Evolutionary conservation across 2,797 vertebrate species (phyloP).

Genomic region (Luscinia luscinia): DNA sequence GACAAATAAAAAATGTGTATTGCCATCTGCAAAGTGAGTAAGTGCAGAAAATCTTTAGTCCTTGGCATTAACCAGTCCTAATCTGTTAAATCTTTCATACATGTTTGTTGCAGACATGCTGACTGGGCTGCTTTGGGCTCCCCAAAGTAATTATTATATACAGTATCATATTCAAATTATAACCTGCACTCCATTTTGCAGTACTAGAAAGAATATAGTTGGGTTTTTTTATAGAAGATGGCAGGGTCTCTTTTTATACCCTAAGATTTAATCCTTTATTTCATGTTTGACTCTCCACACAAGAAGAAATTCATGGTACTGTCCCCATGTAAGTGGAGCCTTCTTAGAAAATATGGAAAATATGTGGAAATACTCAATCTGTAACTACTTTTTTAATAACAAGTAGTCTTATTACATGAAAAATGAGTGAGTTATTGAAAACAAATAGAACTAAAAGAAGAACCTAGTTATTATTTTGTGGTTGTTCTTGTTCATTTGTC

Average conservation of each 20-base stretch:
- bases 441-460: background rate
- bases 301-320: background rate
- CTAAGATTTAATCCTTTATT: background rate
- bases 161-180: background rate
- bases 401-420: background rate
- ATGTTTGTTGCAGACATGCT: slow-evolving; percentile 19
- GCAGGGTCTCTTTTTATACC: background rate
- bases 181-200: slow-evolving; percentile 4
- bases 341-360: background rate
- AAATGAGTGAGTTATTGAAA: background rate
- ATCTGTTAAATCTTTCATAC: background rate
- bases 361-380: background rate
- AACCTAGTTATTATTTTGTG: background rate
- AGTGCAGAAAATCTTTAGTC: background rate
- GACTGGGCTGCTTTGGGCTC: slow-evolving; percentile 11
- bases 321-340: background rate
- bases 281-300: background rate
- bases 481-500: background rate
- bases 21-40: background rate
- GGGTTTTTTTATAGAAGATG: background rate
- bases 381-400: background rate
- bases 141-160: slow-evolving; percentile 11
- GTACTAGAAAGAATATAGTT: background rate
- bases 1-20: background rate
- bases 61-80: background rate